A percentile compares a stretch with the other conserved stretches of the same genome.
Evolutionary conservation across 2,888 invertebrate genomes (phyloP).

Genomic region (Pyrochroa serraticornis): DNA sequence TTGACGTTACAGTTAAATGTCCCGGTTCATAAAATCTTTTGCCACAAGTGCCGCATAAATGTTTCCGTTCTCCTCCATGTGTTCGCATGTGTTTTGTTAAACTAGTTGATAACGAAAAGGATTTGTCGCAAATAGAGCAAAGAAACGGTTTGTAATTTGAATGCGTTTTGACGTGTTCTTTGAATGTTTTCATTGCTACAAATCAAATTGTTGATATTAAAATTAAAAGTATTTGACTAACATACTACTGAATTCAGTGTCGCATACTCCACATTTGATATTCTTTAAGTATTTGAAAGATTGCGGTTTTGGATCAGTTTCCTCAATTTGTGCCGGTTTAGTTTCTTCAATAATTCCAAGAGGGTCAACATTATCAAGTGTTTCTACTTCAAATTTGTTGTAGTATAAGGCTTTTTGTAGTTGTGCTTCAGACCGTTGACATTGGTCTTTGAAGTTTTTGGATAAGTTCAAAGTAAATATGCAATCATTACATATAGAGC

Average conservation of each 20-base stretch:
- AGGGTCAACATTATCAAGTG: conserved; percentile 8
- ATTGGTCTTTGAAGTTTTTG: conserved; percentile 49
- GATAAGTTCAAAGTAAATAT: conserved; percentile 45
- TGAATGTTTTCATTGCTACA: conserved; percentile 48
- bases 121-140: conserved; percentile 49
- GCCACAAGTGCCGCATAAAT: conserved; percentile 51
- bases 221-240: conserved; percentile 5
- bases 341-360: conserved; percentile 24
- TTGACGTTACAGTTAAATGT: conserved; percentile 46
- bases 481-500: conserved; percentile 49
- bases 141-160: conserved; percentile 47
- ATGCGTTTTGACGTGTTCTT: conserved; percentile 39
- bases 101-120: conserved; percentile 44
- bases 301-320: conserved; percentile 46
- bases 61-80: conserved; percentile 50
- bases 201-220: conserved; percentile 20
- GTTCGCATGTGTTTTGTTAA: conserved; percentile 50
- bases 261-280: conserved; percentile 48
- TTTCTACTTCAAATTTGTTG: conserved; percentile 19
- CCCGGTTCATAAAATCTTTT: conserved; percentile 51
- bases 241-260: conserved; percentile 49
- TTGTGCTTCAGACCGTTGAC: conserved; percentile 45
- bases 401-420: conserved; percentile 34
- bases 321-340: conserved; percentile 44
- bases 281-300: conserved; percentile 47